phyloP scores from a whole-genome alignment of 2,113 vertebrate genomes.

The Ploceus nigricollis region DNA sequence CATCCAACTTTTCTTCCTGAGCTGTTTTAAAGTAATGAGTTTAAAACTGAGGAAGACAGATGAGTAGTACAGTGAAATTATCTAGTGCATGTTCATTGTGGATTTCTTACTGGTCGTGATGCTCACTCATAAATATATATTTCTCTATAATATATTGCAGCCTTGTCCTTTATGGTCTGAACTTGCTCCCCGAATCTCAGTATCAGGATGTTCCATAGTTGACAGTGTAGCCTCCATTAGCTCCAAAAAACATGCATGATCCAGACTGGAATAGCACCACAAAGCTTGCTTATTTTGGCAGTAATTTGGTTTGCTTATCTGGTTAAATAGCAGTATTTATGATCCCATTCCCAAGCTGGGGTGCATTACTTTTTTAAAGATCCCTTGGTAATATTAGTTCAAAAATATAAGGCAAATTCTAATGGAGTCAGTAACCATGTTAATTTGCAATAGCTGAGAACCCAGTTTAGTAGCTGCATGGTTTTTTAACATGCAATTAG shows the following conservation, averaged over 20 bases:
- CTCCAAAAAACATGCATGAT: background rate
- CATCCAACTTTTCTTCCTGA: background rate
- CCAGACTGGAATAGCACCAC: background rate
- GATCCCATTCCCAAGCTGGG: background rate
- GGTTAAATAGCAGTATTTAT: background rate
- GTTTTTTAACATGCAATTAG: background rate
- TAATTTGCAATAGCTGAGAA: background rate
- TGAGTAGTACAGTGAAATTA: background rate
- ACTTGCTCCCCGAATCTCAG: background rate
- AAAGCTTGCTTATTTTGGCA: background rate
- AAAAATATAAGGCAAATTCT: background rate
- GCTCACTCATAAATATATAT: background rate
- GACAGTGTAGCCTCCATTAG: background rate
- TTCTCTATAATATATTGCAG: background rate
- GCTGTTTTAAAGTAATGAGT: background rate
- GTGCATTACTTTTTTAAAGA: background rate
- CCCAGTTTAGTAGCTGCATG: background rate
- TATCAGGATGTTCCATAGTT: background rate
- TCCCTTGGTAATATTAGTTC: background rate
- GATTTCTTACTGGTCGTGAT: background rate
- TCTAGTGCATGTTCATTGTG: background rate
- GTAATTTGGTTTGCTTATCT: background rate
- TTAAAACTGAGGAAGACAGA: background rate
- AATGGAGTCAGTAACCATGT: background rate
- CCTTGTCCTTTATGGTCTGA: background rate